Evolutionary conservation across 2,797 vertebrate genomes (phyloP), one percentile per base, ranked within the genome.

Genomic region (Tangara arthus): DNA sequence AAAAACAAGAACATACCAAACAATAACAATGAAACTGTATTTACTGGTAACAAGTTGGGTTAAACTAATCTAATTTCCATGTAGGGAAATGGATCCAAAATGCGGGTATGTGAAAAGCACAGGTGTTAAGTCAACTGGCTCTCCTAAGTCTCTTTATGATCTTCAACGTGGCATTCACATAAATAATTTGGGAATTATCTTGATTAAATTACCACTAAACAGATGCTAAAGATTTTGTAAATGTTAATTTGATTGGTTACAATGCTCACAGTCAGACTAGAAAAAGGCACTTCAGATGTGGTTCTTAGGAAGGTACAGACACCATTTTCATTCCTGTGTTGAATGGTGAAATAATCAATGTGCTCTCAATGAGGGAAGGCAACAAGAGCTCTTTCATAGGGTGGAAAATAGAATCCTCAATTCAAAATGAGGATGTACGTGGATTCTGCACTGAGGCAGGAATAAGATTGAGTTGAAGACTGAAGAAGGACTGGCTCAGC

Each of bases 371-470:
- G 8, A 81, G 20, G 8, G 59, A 69, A 21, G 10, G 15, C 28
- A 87, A 3, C 26, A 72, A 69, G 34, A 78, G 6, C 11, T 23
- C 8, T 30, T 19, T 24, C 1, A 0, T 9, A 47, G 26, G 2
- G 32, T 87, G 46, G 6, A 63, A 82, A 79, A 65, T 42, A 55
- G 72, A 79, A 8, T 35, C 35, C 35, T 35, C 35, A 72, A 65
- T 80, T 93, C 46, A 80, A 42, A 82, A 59, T 15, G 27, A 4
- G 7, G 12, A 10, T 10, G 3, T 72, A 26, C 1, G 4, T 44
- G 59, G 12, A 56, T 68, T 89, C 28, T 64, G 5, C 12, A 49
- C 47, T 37, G 53, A 75, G 24, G 4, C 27, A 44, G 57, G 28
- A 70, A 26, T 55, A 80, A 76, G 26, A 17, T 1, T 9, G 44